Conservation (phyloP, 2,888 invertebrate genomes). For the Diachrysia chrysitis region DNA sequence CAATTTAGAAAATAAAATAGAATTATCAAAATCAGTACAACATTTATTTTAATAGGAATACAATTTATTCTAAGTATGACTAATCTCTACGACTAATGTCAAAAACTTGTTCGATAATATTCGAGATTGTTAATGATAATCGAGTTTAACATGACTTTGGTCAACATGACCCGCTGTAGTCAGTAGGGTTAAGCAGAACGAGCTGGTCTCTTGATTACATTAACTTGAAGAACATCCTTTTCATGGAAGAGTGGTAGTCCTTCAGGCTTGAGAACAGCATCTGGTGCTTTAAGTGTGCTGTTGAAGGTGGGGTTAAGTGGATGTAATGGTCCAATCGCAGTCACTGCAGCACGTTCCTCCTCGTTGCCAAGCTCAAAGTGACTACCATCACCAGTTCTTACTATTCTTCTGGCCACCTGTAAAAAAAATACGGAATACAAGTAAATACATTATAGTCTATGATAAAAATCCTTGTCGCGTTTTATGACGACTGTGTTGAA, state of each 20-base stretch:
- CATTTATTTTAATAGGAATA: too few relatives aligned
- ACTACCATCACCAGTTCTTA: conserved; percentile 91
- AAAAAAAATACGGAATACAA: conserved; percentile 20
- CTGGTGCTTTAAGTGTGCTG: conserved; percentile 68
- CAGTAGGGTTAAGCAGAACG: neutral
- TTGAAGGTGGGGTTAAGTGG: conserved; percentile 84
- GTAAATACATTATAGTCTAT: too few relatives aligned
- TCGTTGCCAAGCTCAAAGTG: conserved; percentile 87
- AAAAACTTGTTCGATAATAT: too few relatives aligned
- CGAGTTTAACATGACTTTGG: neutral
- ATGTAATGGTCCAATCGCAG: conserved; percentile 75
- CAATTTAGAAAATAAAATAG: too few relatives aligned
- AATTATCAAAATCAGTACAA: too few relatives aligned
- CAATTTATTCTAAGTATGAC: too few relatives aligned
- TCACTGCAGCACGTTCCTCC: conserved; percentile 70
- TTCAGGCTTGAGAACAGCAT: conserved; percentile 67
- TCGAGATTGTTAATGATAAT: too few relatives aligned
- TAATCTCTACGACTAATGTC: too few relatives aligned
- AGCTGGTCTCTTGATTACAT: conserved; percentile 1
- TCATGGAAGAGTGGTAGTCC: conserved; percentile 79
- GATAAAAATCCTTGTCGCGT: neutral
- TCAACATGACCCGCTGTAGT: neutral
- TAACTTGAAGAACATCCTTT: conserved; percentile 55
- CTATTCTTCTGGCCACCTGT: conserved; percentile 88
- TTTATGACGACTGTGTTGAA: neutral